Percentiles rank a stretch among this genome's conserved stretches.
phyloP scores from a whole-genome alignment of 2,888 invertebrate species.

The Argyra leucocephala region DNA sequence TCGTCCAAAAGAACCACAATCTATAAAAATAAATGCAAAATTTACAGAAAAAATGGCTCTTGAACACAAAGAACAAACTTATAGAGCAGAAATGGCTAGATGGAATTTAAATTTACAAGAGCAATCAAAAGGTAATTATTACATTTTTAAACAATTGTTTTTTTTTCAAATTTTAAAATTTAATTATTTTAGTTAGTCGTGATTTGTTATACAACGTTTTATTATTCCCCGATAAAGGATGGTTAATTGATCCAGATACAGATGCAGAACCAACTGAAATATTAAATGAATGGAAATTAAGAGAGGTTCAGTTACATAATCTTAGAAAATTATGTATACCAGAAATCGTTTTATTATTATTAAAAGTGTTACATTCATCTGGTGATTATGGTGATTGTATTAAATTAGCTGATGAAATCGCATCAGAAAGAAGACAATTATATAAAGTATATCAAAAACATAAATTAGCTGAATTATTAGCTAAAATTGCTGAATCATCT shows the following conservation, averaged over 20 bases:
- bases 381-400: slow-evolving; percentile 68
- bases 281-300: slow-evolving; percentile 49
- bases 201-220: slow-evolving; percentile 76
- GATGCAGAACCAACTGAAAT: slow-evolving; percentile 45
- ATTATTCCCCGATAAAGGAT: slow-evolving; percentile 80
- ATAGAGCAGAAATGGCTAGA: slow-evolving; percentile 65
- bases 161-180: neutral
- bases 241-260: slow-evolving; percentile 66
- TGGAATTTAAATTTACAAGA: slow-evolving; percentile 62
- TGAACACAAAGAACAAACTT: slow-evolving; percentile 73
- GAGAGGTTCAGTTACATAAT: slow-evolving; percentile 54
- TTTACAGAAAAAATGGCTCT: slow-evolving; percentile 82
- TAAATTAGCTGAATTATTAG: slow-evolving; percentile 64
- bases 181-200: slow-evolving; percentile 54
- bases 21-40: slow-evolving; percentile 51
- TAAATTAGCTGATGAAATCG: slow-evolving; percentile 68
- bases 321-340: slow-evolving; percentile 76
- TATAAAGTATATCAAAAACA: slow-evolving; percentile 74
- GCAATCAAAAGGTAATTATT: slow-evolving; percentile 55
- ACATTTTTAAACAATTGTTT: neutral
- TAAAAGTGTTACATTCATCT: slow-evolving; percentile 68
- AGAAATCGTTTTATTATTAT: slow-evolving; percentile 66
- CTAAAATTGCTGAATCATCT: slow-evolving; percentile 69
- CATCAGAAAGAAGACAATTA: slow-evolving; percentile 66
- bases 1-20: slow-evolving; percentile 61